These are phyloP conservation scores for Parambassis ranga DNA, from an alignment of 2,797 vertebrate species.

Conservation along the genomic window DNA sequence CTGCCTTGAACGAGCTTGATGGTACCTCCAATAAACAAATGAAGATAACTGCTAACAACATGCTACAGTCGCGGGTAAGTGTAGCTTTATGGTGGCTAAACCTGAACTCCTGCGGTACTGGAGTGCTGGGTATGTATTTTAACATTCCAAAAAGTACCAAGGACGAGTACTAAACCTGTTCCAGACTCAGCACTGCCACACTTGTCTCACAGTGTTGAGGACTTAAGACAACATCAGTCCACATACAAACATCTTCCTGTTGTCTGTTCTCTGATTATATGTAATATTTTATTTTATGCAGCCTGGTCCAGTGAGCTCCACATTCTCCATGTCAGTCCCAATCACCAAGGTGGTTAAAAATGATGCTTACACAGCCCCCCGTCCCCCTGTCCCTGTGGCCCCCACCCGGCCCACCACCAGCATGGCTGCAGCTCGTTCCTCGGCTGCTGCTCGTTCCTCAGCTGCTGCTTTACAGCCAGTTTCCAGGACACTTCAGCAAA, in stretches of 20 bases:
- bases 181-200: no score
- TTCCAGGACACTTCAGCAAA: conserved; percentile 90
- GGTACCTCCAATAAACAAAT: conserved; percentile 86
- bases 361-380: conserved; percentile 89
- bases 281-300: conserved; percentile 41
- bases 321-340: conserved; percentile 86
- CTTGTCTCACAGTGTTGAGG: no score
- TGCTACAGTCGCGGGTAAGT: conserved; percentile 76
- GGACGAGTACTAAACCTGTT: no score
- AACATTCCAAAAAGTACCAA: no score
- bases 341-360: conserved; percentile 98
- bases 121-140: no score
- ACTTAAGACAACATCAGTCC: no score
- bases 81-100: background rate
- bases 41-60: conserved; percentile 84
- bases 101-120: no score
- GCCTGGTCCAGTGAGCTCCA: conserved; percentile 78
- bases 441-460: conserved; percentile 46
- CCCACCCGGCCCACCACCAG: conserved; percentile 64
- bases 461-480: conserved; percentile 79
- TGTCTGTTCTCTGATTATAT: background rate
- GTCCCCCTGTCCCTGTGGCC: conserved; percentile 70
- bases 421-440: conserved; percentile 40
- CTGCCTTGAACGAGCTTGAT: conserved; percentile 75
- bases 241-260: no score